A percentile compares a stretch with the other conserved stretches of the same genome.
Evolutionary conservation across 2,113 vertebrate genomes (phyloP).

Genomic region (Vulpes ferrilata): DNA sequence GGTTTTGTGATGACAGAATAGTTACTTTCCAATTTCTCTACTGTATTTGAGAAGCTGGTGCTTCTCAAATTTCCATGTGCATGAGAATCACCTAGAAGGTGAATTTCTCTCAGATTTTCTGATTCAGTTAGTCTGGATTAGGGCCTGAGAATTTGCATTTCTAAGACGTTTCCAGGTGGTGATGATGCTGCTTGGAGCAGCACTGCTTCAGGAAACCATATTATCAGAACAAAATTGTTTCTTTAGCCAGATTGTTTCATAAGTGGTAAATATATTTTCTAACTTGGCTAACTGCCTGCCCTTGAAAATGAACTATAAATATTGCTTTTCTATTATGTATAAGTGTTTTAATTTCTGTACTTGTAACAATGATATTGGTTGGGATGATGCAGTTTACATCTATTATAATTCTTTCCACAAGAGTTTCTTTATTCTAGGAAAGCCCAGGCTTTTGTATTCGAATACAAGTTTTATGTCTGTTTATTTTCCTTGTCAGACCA

Average conservation of each 20-base stretch:
- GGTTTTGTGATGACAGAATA: neutral
- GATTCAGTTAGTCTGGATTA: neutral
- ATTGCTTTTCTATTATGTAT: constrained; percentile 2
- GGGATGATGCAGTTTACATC: neutral
- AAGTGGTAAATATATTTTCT: constrained; percentile 49
- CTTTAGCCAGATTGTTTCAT: constrained; percentile 28
- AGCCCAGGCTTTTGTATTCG: neutral
- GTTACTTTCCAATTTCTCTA: neutral
- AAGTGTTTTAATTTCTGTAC: constrained; percentile 67
- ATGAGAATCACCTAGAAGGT: neutral
- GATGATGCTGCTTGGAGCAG: neutral
- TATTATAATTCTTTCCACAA: constrained; percentile 24
- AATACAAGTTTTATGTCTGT: constrained; percentile 56
- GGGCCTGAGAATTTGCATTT: neutral
- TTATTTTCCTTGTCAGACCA: constrained; percentile 54
- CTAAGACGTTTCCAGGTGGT: neutral
- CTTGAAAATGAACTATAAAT: constrained; percentile 67
- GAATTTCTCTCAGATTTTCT: neutral
- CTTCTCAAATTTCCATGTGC: neutral
- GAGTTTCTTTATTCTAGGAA: constrained; percentile 1
- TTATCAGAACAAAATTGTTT: neutral
- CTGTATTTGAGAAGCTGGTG: neutral
- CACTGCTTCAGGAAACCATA: neutral
- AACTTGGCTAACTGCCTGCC: constrained; percentile 55
- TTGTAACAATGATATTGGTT: constrained; percentile 70